Base-by-base conservation (phyloP, 2,888 invertebrate species). In the Caenorhabditis sp. region DNA sequence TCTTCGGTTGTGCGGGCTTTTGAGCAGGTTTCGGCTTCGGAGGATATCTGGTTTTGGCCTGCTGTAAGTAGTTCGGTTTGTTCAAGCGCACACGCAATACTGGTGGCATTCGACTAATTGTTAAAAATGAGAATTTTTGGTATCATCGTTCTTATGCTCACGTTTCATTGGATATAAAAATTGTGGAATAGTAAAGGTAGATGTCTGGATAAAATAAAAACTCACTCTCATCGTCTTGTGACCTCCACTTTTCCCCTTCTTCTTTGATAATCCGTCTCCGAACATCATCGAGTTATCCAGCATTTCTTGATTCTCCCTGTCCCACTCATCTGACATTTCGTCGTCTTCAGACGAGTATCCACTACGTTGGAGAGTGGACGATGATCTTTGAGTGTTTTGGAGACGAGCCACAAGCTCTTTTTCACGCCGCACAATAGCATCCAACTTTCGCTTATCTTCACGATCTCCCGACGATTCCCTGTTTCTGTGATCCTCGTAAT, bases 241-340 rank as follows among this genome's bases (percentile, higher is more conserved):
- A 8, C 41, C 38, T 41, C 38, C 68, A n/a, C 54, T 54, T 35
- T 54, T 35, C 14, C 38, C 22, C n/a, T 54, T 38, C n/a, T 49
- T 51, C 41, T 68, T 19, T 14, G 54, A 22, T 14, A 68, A 8
- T 24, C 70, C 70, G 41, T 58, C 56, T 1, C 70, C 58, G 24
- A 59, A 70, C 56, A 70, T 28, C 63, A 79, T 70, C 47, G 79
- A 79, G 26, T 70, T 56, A 47, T 79, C 79, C 28, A 79, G 51
- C 16, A 79, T 69, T 31, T 70, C 64, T 31, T 63, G 70, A 47
- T 79, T 79, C 19, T 79, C 79, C 6, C 63, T 51, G 3, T 79
- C 79, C 70, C 70, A 79, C n/a, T 79, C 70, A n/a, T 63, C 56
- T 0, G 54, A 41, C 69, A 61, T 51, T 7, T 69, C 54, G 31